Base-by-base conservation (phyloP, 2,888 invertebrate species). In the Drosophila nr. perissopoda region DNA sequence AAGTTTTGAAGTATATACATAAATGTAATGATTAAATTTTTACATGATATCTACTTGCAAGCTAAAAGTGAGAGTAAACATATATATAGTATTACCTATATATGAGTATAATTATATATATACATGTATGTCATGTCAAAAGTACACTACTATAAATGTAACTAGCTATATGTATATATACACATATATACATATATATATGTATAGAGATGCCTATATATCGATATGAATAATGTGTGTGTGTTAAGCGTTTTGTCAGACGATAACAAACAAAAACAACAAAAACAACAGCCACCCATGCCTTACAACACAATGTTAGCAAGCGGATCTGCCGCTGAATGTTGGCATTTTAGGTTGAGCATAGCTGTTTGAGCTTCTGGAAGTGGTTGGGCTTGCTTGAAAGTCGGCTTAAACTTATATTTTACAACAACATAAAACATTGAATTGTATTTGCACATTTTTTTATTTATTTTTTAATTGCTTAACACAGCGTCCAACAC, bases 1-100 rank as follows among this genome's bases (percentile, higher is more conserved):
- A 54, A 59, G 69, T 76, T 82, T 69, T 73, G 59, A 78, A 83
- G 76, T 57, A 63, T 29, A 51, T 51, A 45, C 40, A 58, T 78
- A 72, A 82, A 78, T 80, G 78, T 82, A 89, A 82, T 80, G 70
- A 80, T 77, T 78, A 57, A 76, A 80, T 73, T 58, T 82, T 82
- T 74, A 76, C 76, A 77, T 76, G 51, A 69, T 65, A 75, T 80
- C 86, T 69, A 74, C 68, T 75, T 76, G 75, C 86, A 74, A 88
- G 71, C 76, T 65, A 71, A 70, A 79, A 79, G 80, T 82, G 80
- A 85, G 77, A 74, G 73, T 65, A 58, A 70, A 65, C 64, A 56
- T 56, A 64, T 56, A 64, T 36, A 56, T 70, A 68, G 56, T 57
- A 68, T 52, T 52, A 54, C 51, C 64, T 74, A 71, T 76, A 65